These are phyloP conservation scores for Miltochrista miniata DNA, from an alignment of 2,888 invertebrate species.

Conservation along the genomic window DNA sequence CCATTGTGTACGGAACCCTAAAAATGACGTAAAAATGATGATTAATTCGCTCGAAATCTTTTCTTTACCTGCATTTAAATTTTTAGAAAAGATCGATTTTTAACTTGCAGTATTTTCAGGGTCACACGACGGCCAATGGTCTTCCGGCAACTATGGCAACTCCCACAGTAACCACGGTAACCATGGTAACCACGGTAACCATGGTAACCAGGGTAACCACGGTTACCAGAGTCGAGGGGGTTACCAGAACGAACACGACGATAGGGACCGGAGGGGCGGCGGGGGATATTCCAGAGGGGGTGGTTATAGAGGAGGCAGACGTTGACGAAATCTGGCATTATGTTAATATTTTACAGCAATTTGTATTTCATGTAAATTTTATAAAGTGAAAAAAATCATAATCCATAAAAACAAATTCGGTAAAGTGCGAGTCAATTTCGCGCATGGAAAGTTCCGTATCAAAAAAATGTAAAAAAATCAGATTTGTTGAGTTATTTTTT, in stretches of 20 bases:
- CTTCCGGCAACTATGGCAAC: conserved; percentile 21
- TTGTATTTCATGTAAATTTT: too few species aligned
- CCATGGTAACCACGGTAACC: neutral
- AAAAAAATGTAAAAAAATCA: too few species aligned
- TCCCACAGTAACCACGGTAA: neutral
- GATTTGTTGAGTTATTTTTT: too few species aligned
- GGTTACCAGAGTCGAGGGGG: conserved; percentile 40
- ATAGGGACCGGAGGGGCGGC: conserved; percentile 58
- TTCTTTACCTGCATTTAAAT: neutral
- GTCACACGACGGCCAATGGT: conserved; percentile 23
- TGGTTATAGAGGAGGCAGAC: conserved; percentile 47
- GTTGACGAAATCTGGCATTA: conserved; percentile 37
- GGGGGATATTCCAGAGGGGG: conserved; percentile 36
- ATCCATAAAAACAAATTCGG: too few species aligned
- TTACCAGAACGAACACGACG: conserved; percentile 76
- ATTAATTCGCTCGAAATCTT: too few species aligned
- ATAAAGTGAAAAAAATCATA: too few species aligned
- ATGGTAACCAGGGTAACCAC: conserved; percentile 13
- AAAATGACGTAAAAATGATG: too few species aligned
- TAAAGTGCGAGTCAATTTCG: too few species aligned
- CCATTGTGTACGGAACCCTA: too few species aligned
- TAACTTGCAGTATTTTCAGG: neutral
- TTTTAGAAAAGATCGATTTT: too few species aligned
- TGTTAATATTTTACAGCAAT: too few species aligned
- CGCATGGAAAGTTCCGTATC: too few species aligned